Conservation (phyloP, 2,797 vertebrate genomes). For the Ptychobarbus kaznakovi region DNA sequence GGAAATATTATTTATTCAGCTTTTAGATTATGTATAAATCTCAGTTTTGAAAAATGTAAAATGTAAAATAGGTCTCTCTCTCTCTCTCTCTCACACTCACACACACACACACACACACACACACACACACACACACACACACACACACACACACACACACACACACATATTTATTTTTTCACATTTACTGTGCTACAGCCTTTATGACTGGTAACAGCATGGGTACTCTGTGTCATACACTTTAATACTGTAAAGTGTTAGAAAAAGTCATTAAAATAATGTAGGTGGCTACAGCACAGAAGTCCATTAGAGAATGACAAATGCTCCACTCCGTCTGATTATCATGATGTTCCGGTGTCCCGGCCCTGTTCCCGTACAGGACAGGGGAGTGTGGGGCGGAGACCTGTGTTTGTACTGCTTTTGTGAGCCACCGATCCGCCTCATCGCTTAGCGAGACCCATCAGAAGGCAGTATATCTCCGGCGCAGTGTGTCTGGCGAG, state of each 20-base stretch:
- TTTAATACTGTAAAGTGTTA: neutral
- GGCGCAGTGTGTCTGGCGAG: constrained; percentile 62
- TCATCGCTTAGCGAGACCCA: constrained; percentile 46
- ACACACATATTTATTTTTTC: neutral
- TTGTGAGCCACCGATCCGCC: constrained; percentile 49
- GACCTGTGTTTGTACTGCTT: constrained; percentile 68
- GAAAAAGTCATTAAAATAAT: constrained; percentile 23
- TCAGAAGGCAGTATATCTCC: constrained; percentile 59
- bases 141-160: too few species aligned
- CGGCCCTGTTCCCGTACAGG: constrained; percentile 38
- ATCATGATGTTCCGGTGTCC: constrained; percentile 33
- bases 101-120: too few species aligned
- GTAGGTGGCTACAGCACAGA: neutral
- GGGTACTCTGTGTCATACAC: neutral
- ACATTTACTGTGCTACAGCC: neutral
- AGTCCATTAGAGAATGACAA: constrained; percentile 17
- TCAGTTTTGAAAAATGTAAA: too few species aligned
- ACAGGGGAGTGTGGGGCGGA: constrained; percentile 67
- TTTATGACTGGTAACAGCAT: neutral
- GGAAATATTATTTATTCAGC: too few species aligned
- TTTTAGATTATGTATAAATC: too few species aligned
- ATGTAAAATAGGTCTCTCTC: too few species aligned
- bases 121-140: too few species aligned
- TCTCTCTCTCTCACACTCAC: too few species aligned
- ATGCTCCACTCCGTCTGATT: constrained; percentile 21